These are phyloP conservation scores for Sinocyclocheilus grahami DNA, from an alignment of 2,113 vertebrate genomes.

Conservation along the genomic window DNA sequence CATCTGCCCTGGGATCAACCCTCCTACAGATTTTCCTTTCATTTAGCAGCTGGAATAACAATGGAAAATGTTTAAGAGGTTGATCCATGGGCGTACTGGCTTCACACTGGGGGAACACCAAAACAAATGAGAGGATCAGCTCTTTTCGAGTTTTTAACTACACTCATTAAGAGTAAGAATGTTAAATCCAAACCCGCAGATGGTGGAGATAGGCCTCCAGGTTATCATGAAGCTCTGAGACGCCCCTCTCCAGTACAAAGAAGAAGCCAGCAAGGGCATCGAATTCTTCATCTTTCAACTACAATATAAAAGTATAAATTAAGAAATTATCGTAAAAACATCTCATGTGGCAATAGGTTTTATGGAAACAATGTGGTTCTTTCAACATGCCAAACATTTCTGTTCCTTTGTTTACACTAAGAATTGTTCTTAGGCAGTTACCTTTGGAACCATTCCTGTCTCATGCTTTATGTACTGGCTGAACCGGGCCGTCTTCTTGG, in stretches of 20 bases:
- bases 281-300: constrained; percentile 90
- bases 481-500: constrained; percentile 90
- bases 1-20: constrained; percentile 18
- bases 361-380: neutral
- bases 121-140: neutral
- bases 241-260: constrained; percentile 79
- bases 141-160: neutral
- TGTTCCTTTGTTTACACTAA: constrained; percentile 23
- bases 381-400: neutral
- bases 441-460: constrained; percentile 86
- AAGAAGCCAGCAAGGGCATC: constrained; percentile 84
- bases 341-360: neutral
- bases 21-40: neutral
- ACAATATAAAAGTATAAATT: neutral
- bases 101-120: neutral
- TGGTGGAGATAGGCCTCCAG: constrained; percentile 79
- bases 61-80: neutral
- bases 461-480: constrained; percentile 89
- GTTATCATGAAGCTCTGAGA: constrained; percentile 81
- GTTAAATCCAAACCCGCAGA: constrained; percentile 76
- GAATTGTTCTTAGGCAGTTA: constrained; percentile 57
- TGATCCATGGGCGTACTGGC: neutral
- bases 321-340: neutral
- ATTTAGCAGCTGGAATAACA: constrained; percentile 36
- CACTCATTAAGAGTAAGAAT: neutral